phyloP scores from a whole-genome alignment of 2,797 vertebrate species.

The Platalea minor region DNA sequence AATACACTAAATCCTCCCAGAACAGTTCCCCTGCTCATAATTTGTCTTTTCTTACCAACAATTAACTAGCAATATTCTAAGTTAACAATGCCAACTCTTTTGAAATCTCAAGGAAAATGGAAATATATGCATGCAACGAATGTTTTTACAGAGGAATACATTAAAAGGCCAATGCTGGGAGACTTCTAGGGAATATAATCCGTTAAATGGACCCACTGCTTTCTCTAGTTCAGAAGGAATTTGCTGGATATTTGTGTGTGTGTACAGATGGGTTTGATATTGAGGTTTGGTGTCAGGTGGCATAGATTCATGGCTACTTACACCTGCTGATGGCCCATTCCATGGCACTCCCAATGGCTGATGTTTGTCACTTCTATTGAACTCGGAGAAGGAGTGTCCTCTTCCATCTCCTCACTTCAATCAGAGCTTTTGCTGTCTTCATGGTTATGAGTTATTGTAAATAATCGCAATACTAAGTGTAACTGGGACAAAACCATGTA shows the following conservation, averaged over 20 bases:
- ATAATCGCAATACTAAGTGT: background rate
- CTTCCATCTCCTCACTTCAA: background rate
- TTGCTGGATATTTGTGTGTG: background rate
- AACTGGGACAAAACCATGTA: background rate
- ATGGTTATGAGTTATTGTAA: background rate
- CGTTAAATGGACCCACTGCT: background rate
- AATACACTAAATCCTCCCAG: slow-evolving; percentile 96
- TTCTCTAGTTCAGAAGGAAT: background rate
- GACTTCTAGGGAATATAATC: background rate
- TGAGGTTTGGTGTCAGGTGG: background rate
- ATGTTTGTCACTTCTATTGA: background rate
- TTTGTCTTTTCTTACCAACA: slow-evolving; percentile 95
- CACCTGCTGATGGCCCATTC: background rate
- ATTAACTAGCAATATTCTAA: slow-evolving; percentile 94
- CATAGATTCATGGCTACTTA: background rate
- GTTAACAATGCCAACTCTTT: slow-evolving; percentile 92
- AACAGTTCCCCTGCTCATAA: slow-evolving; percentile 89
- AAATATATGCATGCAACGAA: slow-evolving; percentile 13
- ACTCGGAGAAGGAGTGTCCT: background rate
- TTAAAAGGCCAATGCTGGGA: background rate
- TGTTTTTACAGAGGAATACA: background rate
- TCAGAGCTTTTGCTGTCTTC: background rate
- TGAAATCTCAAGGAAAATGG: slow-evolving; percentile 49
- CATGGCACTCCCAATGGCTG: background rate
- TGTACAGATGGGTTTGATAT: background rate